Base-by-base conservation (phyloP, 2,797 vertebrate genomes). In the Rhinogobio ventralis region DNA sequence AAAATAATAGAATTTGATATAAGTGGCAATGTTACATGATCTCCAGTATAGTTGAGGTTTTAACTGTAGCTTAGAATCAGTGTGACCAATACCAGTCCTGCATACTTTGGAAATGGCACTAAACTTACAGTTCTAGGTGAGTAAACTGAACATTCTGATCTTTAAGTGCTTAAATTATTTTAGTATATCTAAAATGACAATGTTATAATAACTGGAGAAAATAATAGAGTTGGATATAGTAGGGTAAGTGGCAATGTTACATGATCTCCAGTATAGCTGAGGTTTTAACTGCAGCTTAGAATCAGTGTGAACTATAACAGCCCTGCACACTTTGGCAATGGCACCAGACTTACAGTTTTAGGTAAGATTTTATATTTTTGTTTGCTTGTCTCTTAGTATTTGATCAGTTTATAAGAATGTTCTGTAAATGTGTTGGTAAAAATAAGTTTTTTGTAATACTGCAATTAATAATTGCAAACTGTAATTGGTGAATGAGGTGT, bases 291-390 rank as follows among this genome's bases (percentile, higher is more conserved):
- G 85, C 62, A 71, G 84, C 85, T 0, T 74, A 72, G 28, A 15
- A 64, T 85, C 89, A 90, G 46, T 91, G 91, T 91, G 90, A 76
- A 71, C 79, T 83, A 19, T 83, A 75, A 42, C 33, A 15, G 87
- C 88, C 82, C 92, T 90, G 88, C 93, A 86, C 85, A 28, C 76
- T 90, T 96, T 88, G 95, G 95, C 87, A 30, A 85, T 2, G 95
- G 94, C 86, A 96, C 94, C 57, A 94, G 91, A 90, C 93, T 96
- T 88, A 94, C 93, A 0, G 83, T 84, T 36, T 39, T 84, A 60
- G 83, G 83, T 84, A 71, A 84, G 83, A 46, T 36, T 25, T 42
- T 42, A 4, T 67, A 17, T 64, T 9, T 68, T 76, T 67, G n/a
- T 55, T 55, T 76, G 11, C 46, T 66, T 53, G 60, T 67, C 10